Evolutionary conservation across 37 sponge, comb jelly and placozoan species (phyloP), one percentile per base, ranked within the genome.

Genomic region (Eunapius fragilis): DNA sequence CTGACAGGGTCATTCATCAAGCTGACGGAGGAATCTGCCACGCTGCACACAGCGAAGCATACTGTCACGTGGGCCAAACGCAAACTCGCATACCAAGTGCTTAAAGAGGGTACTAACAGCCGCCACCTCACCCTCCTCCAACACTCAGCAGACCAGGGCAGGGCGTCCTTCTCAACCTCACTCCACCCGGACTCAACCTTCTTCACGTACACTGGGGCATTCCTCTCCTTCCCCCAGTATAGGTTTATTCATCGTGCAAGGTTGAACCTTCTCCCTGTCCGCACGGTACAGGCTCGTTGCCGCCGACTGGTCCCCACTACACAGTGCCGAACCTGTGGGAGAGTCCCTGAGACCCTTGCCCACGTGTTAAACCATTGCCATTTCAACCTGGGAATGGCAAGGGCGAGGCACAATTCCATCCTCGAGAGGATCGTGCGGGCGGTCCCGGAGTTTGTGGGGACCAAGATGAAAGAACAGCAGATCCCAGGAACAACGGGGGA

Each of bases 251-350:
- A 58, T 9, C 85, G 68, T 32, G 86, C 76, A 0, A 70, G 86
- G 26, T 36, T 82, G 32, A 78, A 89, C 72, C 84, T 83, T 12
- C 67, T 89, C 22, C 89, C 89, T 5, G 45, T 68, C n/a, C 23
- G 82, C n/a, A 70, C 73, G 4, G 84, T 89, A 31, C 71, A 34
- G 13, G 69, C 76, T 28, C 31, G 80, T 10, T 24, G 45, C 25
- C 48, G 49, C 5, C 37, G 31, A 17, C 58, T 19, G 17, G 25
- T 28, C 3, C n/a, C 38, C 22, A 36, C 30, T 3, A 72, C 26
- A 19, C 37, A 26, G 24, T 84, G 85, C 76, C 48, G 35, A 23
- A 27, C 25, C 25, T 84, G 85, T 23, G 31, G 41, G 67, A 30
- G 26, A 13, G 36, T 17, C 19, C 68, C 68, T 1, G 85, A 84